Conservation (phyloP, 2,888 invertebrate genomes). For the Neoascia interrupta region DNA sequence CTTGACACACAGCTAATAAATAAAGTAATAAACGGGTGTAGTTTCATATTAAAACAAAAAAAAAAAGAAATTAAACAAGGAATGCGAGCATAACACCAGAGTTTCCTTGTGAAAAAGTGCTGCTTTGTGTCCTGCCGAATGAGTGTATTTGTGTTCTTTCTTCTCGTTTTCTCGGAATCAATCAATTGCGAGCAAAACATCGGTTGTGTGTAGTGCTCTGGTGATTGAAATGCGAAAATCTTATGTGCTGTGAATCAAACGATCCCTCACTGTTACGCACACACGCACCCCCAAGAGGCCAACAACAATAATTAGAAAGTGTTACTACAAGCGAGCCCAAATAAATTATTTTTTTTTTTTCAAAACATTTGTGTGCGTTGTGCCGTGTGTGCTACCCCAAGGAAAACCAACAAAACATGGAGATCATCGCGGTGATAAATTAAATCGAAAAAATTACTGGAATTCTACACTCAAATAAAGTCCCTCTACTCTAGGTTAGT, state of each 20-base stretch:
- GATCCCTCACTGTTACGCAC: not conserved
- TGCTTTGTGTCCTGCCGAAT: conserved; percentile 1
- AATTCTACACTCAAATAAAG: conserved; percentile 10
- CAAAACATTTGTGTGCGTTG: not conserved
- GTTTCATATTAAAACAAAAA: conserved; percentile 17
- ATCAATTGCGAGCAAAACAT: too few species aligned
- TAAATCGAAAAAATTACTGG: not conserved
- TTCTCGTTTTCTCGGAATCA: conserved; percentile 18
- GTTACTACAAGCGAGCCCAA: too few species aligned
- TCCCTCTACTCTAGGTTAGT: conserved; percentile 40
- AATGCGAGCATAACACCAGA: not conserved
- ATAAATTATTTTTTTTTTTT: too few species aligned
- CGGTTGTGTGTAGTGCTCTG: conserved; percentile 11
- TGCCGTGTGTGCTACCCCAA: not conserved
- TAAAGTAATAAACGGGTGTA: conserved; percentile 43
- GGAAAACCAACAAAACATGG: not conserved
- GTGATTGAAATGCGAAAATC: conserved; percentile 29
- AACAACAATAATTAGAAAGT: conserved; percentile 50
- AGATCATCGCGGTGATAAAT: not conserved
- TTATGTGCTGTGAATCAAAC: conserved; percentile 35
- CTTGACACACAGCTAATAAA: conserved; percentile 28
- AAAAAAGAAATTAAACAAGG: not conserved
- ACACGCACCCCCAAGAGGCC: conserved; percentile 9
- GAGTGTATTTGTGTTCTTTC: conserved; percentile 6
- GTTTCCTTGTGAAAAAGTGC: not conserved